phyloP scores from a whole-genome alignment of 2,888 invertebrate species.

The Dryocosmus kuriphilus region DNA sequence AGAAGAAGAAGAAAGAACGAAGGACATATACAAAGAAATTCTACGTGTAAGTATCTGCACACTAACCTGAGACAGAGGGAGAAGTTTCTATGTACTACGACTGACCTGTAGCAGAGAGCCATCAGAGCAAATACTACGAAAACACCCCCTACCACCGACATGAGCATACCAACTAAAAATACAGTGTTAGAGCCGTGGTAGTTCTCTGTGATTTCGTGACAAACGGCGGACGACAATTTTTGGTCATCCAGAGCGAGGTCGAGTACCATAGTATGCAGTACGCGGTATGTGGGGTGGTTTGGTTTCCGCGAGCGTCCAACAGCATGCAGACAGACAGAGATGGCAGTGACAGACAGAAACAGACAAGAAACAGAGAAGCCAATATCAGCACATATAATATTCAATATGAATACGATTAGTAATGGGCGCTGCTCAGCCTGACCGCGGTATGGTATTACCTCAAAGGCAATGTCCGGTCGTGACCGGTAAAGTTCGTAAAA shows the following conservation, averaged over 20 bases:
- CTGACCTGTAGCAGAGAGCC: constrained; percentile 99
- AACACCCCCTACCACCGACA: constrained; percentile 99
- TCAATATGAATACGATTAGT: constrained; percentile 52
- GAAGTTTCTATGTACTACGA: constrained; percentile 99
- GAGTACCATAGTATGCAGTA: constrained; percentile 55
- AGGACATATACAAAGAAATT: constrained; percentile 60
- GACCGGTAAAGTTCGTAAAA: no score
- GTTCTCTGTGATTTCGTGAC: constrained; percentile 85
- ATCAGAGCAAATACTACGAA: constrained; percentile 99
- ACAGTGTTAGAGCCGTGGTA: constrained; percentile 98
- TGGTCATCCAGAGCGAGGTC: constrained; percentile 43
- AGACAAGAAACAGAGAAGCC: constrained; percentile 80
- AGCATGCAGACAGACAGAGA: constrained; percentile 82
- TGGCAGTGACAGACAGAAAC: constrained; percentile 80
- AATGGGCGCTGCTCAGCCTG: no score
- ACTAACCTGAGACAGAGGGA: constrained; percentile 99
- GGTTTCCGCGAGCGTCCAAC: constrained; percentile 77
- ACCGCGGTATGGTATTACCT: no score
- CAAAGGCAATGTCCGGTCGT: no score
- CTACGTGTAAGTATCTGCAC: constrained; percentile 85
- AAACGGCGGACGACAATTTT: constrained; percentile 39
- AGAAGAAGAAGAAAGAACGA: constrained; percentile 70
- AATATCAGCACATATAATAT: constrained; percentile 75
- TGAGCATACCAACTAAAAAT: constrained; percentile 98
- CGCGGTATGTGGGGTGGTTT: constrained; percentile 61